Conservation (phyloP, 1,140 invertebrate genomes). For the Diabrotica virgifera region DNA sequence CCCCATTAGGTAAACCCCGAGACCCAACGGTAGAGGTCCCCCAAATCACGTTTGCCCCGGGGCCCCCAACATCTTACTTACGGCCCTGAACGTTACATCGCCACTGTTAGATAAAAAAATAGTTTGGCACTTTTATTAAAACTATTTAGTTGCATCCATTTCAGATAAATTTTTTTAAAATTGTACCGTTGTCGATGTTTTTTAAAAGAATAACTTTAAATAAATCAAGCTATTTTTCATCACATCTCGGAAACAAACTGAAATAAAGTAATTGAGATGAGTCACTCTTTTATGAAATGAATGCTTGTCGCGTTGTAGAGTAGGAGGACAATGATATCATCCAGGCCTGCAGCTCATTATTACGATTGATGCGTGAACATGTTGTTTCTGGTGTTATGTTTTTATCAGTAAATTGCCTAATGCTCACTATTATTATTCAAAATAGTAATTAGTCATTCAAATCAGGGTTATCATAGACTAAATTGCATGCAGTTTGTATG, state of each 20-base stretch:
- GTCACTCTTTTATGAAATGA: neutral
- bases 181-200: neutral
- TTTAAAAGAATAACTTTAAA: neutral
- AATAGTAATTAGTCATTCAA: neutral
- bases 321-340: neutral
- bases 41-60: no score
- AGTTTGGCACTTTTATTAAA: no score
- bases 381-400: neutral
- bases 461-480: neutral
- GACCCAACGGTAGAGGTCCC: no score
- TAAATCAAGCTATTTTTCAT: neutral
- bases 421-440: neutral
- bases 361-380: conserved; percentile 1
- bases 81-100: no score
- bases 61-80: no score
- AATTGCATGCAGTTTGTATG: no score
- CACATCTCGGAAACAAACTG: neutral
- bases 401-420: conserved; percentile 3
- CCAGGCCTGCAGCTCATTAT: neutral
- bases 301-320: neutral
- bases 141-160: no score
- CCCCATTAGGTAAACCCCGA: no score
- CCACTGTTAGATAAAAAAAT: no score
- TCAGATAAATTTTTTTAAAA: neutral
- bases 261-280: neutral